Conservation (phyloP, 2,888 invertebrate species). For the Keiferia lycopersicella region DNA sequence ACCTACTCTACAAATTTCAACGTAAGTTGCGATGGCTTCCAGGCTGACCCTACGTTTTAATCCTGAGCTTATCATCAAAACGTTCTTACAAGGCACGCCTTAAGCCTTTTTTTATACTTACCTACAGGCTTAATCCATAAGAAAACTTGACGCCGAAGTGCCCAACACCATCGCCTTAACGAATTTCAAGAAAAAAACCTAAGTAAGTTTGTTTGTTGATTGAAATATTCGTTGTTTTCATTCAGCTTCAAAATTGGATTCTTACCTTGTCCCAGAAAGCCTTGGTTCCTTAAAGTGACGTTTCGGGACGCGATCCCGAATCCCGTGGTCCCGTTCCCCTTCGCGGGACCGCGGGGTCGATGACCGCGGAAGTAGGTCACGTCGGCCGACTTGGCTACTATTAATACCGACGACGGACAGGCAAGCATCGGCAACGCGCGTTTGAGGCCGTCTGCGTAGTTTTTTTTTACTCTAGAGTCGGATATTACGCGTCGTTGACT, state of each 20-base stretch:
- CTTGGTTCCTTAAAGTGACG: conserved; percentile 6
- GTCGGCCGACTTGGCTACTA: conserved; percentile 48
- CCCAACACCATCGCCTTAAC: not conserved
- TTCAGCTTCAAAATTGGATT: not conserved
- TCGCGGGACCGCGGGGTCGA: conserved; percentile 45
- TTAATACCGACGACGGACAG: conserved; percentile 48
- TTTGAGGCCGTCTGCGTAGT: conserved; percentile 24
- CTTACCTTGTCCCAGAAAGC: not conserved
- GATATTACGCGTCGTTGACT: not conserved
- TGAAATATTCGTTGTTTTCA: no score
- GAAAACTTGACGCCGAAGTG: not conserved
- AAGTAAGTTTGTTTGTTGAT: no score
- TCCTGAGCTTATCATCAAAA: not conserved
- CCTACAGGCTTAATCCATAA: not conserved
- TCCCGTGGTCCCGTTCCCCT: conserved; percentile 22
- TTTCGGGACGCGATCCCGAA: conserved; percentile 25
- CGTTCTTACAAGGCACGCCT: not conserved
- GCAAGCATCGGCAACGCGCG: conserved; percentile 46
- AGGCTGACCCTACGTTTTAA: not conserved
- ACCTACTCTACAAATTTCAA: no score
- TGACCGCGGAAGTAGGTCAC: conserved; percentile 57
- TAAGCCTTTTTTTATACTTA: not conserved
- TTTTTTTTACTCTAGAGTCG: not conserved
- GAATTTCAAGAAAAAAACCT: not conserved
- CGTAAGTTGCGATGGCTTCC: not conserved